Base-by-base conservation (phyloP, 2,888 invertebrate species). In the Heliconius aoede region DNA sequence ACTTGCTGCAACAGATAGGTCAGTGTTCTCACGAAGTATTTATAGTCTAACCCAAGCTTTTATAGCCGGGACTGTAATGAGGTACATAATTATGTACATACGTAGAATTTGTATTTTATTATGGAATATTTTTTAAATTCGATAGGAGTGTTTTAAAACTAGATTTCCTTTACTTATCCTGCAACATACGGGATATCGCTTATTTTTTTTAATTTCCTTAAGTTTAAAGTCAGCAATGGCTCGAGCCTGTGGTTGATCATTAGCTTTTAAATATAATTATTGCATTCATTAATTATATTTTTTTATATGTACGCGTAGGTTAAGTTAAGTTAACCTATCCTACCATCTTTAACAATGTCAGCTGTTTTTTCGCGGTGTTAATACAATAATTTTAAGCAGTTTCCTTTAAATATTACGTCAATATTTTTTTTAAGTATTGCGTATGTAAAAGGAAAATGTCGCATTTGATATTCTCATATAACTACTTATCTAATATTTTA, bases 1-100 rank as follows among this genome's bases (percentile, higher is more conserved):
- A 64, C 77, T 74, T 40, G 77, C 61, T 72, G 24, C 26, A 24
- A 74, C 71, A 74, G 64, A 71, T 77, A 60, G 77, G 74, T 74
- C 77, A 77, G 64, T 77, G 74, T 74, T 58, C 75, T 71, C 40
- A 30, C n/a, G 26, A 21, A 21, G 55, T 24, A 58, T 32, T n/a
- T 65, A 24, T 60, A 46, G 21, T 2, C 1, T 46, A 46, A 46
- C 21, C 18, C 21, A 18, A 46, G 46, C 8, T 46, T 21, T 21
- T 46, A 46, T 46, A 46, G 21, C 46, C 7, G 21, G 18, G 18
- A 21, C 18, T 21, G 21, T 46, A 46, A 21, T 46, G 18, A 46
- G 46, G 46, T 46, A 46, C 46, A 46, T 5, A 36, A 9, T 36
- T 13, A n/a, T n/a, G 36, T 36, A 46, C 4, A 15, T 15, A 7